Evolutionary conservation across 2,888 invertebrate species (phyloP).

Genomic region (Mystacides longicornis): DNA sequence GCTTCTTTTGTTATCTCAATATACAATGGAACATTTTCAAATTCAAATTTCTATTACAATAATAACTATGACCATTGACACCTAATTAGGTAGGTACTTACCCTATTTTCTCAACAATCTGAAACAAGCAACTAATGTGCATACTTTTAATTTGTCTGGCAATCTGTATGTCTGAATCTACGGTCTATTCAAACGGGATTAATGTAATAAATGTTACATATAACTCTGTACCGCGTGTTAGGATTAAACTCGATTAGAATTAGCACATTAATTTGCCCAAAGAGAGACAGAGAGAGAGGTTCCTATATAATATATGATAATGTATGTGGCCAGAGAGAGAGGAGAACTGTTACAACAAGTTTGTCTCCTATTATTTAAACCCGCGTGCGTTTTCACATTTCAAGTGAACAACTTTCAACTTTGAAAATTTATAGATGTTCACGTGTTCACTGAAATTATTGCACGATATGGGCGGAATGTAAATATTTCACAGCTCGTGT

Average conservation of each 20-base stretch:
- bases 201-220: no score
- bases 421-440: constrained; percentile 13
- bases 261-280: neutral
- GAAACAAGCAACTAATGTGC: no score
- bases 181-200: no score
- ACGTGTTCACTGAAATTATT: constrained; percentile 8
- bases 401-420: constrained; percentile 10
- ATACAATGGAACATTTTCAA: no score
- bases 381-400: constrained; percentile 19
- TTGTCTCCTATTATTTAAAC: neutral
- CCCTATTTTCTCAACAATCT: no score
- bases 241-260: neutral
- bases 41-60: no score
- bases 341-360: neutral
- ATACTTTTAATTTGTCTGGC: no score
- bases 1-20: no score
- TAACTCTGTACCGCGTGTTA: no score
- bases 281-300: neutral
- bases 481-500: neutral
- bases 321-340: neutral
- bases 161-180: no score
- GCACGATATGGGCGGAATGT: neutral
- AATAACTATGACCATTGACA: no score
- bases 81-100: no score
- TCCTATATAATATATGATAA: neutral